Conservation (phyloP, 2,113 vertebrate genomes). For the Cryptoleucopteryx plumbea region DNA sequence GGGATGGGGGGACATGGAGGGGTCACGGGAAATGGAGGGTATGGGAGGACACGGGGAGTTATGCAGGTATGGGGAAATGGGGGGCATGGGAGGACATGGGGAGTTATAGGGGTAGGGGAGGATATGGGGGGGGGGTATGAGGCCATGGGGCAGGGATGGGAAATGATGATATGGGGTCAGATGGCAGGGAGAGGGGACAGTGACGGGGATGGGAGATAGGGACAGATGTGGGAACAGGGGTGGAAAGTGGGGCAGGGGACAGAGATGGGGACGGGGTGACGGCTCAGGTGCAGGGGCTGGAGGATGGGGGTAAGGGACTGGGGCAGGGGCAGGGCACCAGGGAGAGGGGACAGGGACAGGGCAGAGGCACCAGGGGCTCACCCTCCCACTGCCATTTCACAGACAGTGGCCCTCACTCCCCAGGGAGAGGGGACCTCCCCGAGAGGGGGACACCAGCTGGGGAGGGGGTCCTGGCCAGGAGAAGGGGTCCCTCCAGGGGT, state of each 20-base stretch:
- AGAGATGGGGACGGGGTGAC: not conserved
- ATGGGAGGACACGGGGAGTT: too few species aligned
- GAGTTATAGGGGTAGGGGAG: too few species aligned
- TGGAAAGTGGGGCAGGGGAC: too few species aligned
- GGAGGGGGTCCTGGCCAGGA: not conserved
- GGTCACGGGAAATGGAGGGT: too few species aligned
- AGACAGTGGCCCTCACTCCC: not conserved
- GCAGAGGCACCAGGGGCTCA: not conserved
- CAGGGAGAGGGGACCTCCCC: not conserved
- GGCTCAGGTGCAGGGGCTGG: not conserved
- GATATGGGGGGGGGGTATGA: too few species aligned
- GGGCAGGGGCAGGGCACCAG: not conserved
- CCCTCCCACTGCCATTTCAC: not conserved
- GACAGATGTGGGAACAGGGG: not conserved
- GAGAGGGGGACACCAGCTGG: not conserved
- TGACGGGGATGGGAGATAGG: not conserved
- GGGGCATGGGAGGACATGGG: too few species aligned
- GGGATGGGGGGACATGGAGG: too few species aligned
- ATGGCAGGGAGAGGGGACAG: not conserved
- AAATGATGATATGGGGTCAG: too few species aligned
- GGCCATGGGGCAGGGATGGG: too few species aligned
- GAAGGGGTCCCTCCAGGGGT: not conserved
- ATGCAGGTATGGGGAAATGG: too few species aligned
- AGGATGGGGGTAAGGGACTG: not conserved
- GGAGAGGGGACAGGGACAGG: not conserved